A percentile compares a stretch with the other conserved stretches of the same genome.
phyloP scores from a whole-genome alignment of 2,797 vertebrate genomes.

The Gymnocypris eckloni region DNA sequence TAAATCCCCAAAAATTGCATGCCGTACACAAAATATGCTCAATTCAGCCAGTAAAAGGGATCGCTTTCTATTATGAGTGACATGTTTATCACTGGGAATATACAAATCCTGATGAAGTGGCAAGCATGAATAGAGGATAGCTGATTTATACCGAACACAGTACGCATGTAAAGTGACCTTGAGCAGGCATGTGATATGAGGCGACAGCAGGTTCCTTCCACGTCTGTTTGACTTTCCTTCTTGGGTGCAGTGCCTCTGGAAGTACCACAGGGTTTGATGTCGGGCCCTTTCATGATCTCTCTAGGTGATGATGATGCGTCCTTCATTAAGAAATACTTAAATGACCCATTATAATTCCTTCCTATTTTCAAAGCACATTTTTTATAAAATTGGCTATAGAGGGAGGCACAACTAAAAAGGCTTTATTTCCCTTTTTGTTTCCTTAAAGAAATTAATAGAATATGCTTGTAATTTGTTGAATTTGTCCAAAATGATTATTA shows the following conservation, averaged over 20 bases:
- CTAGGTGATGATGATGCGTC: background rate
- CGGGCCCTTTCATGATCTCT: slow-evolving; percentile 2
- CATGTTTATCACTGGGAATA: slow-evolving; percentile 57
- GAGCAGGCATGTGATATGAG: background rate
- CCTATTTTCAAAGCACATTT: background rate
- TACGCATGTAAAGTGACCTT: slow-evolving; percentile 50
- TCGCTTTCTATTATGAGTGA: slow-evolving; percentile 58
- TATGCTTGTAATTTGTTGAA: background rate
- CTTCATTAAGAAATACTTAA: background rate
- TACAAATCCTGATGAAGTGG: slow-evolving; percentile 58
- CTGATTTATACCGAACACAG: slow-evolving; percentile 42
- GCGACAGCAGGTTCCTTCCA: background rate
- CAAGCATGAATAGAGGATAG: slow-evolving; percentile 41
- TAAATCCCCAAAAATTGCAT: background rate
- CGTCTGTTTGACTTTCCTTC: background rate
- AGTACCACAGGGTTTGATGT: slow-evolving; percentile 49
- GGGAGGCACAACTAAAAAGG: background rate
- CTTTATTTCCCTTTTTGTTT: background rate
- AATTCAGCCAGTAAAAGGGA: slow-evolving; percentile 46
- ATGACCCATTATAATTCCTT: background rate
- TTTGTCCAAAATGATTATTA: slow-evolving; percentile 37
- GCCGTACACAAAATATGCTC: slow-evolving; percentile 7
- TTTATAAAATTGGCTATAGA: background rate
- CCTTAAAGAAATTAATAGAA: background rate
- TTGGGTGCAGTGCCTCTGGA: background rate